phyloP scores from a whole-genome alignment of 2,797 vertebrate species.

The Fringilla coelebs region DNA sequence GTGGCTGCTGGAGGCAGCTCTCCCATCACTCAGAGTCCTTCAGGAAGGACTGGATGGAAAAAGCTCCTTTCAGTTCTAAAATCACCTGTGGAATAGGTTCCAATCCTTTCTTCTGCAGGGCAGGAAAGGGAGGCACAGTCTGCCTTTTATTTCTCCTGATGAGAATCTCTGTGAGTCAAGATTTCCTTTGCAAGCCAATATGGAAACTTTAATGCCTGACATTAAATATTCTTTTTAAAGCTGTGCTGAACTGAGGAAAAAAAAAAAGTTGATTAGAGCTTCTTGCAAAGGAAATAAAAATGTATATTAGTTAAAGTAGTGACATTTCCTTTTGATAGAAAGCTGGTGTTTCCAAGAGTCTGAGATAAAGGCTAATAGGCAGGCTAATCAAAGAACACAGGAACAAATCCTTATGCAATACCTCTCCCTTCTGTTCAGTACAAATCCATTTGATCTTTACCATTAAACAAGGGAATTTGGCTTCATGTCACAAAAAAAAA shows the following conservation, averaged over 20 bases:
- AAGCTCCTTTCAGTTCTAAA: background rate
- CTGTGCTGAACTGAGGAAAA: background rate
- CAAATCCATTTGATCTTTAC: constrained; percentile 1
- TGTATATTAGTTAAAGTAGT: constrained; percentile 31
- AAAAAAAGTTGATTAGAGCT: constrained; percentile 28
- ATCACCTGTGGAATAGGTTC: background rate
- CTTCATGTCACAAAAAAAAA: background rate
- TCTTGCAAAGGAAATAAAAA: constrained; percentile 28
- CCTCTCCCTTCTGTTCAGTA: background rate
- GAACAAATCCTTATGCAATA: constrained; percentile 5
- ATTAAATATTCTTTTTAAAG: constrained; percentile 58
- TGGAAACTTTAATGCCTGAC: constrained; percentile 36
- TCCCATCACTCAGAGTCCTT: background rate
- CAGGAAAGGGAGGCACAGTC: background rate
- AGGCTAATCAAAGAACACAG: constrained; percentile 39
- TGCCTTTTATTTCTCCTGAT: background rate
- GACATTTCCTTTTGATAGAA: constrained; percentile 54
- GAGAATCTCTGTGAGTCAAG: background rate
- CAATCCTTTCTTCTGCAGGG: background rate
- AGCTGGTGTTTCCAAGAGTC: constrained; percentile 22
- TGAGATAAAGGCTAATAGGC: constrained; percentile 41
- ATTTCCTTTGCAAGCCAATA: background rate
- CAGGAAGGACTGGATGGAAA: background rate
- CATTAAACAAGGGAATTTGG: background rate
- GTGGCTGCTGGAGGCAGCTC: background rate